Conservation (phyloP, 2,797 vertebrate species). For the Lagorchestes hirsutus region DNA sequence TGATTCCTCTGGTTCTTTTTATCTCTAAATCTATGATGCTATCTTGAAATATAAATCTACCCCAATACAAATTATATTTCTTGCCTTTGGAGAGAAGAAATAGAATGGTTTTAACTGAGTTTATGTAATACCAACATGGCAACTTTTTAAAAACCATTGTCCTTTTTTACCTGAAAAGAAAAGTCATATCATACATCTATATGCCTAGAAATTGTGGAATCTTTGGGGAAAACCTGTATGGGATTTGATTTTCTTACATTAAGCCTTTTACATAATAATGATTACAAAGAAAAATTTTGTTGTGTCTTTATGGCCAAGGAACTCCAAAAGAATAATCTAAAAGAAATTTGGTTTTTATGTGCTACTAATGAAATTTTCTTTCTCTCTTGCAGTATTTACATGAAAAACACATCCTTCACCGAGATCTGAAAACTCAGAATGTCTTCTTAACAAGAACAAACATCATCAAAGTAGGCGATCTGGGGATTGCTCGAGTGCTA, state of each 20-base stretch:
- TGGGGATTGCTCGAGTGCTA: conserved; percentile 96
- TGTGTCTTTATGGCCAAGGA: conserved; percentile 12
- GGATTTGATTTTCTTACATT: conserved; percentile 57
- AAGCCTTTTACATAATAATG: conserved; percentile 43
- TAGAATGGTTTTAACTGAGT: conserved; percentile 36
- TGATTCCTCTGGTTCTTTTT: neutral
- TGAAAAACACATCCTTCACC: conserved; percentile 95
- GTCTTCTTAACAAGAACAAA: conserved; percentile 97
- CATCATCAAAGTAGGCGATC: conserved; percentile 98
- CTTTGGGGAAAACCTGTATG: neutral
- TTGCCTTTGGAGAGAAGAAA: neutral
- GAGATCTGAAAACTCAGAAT: conserved; percentile 99
- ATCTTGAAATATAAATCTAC: neutral
- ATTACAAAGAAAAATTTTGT: conserved; percentile 48
- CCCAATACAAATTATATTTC: neutral
- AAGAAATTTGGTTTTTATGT: neutral
- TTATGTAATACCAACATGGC: conserved; percentile 18
- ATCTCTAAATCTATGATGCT: neutral
- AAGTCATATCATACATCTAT: neutral
- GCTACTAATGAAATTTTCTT: conserved; percentile 38
- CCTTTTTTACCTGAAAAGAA: neutral
- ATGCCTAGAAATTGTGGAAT: conserved; percentile 22
- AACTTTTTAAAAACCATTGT: conserved; percentile 15
- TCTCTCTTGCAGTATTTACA: conserved; percentile 93
- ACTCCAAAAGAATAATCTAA: conserved; percentile 47